phyloP scores from a whole-genome alignment of 2,113 vertebrate species.

The Dasypus novemcinctus region DNA sequence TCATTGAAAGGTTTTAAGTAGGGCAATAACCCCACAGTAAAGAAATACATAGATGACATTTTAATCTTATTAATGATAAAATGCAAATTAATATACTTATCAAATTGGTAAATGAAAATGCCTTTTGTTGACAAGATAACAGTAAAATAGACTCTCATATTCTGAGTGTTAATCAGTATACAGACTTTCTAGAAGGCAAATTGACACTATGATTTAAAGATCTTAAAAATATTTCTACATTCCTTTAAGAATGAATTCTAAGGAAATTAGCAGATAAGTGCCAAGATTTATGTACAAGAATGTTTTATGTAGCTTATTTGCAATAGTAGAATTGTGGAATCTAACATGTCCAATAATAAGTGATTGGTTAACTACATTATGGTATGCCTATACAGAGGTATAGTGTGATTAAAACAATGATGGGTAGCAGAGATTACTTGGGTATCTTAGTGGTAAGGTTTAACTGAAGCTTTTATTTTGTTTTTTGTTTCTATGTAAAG shows the following conservation, averaged over 20 bases:
- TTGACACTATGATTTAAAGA: constrained; percentile 19
- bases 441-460: not conserved
- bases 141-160: not conserved
- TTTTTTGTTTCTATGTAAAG: not conserved
- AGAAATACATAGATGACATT: not conserved
- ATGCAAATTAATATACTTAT: not conserved
- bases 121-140: not conserved
- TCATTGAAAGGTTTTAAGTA: no score
- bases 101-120: not conserved
- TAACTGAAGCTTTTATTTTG: not conserved
- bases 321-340: not conserved
- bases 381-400: not conserved
- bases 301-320: not conserved
- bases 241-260: not conserved
- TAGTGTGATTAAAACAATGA: not conserved
- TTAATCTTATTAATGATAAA: not conserved
- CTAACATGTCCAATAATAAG: constrained; percentile 3
- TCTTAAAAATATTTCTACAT: not conserved
- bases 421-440: not conserved
- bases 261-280: not conserved
- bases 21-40: not conserved
- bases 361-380: not conserved
- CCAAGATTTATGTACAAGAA: not conserved
- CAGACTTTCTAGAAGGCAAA: not conserved
- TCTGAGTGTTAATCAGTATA: not conserved